phyloP scores from a whole-genome alignment of 2,113 vertebrate genomes.

The Prietella phreatophila region DNA sequence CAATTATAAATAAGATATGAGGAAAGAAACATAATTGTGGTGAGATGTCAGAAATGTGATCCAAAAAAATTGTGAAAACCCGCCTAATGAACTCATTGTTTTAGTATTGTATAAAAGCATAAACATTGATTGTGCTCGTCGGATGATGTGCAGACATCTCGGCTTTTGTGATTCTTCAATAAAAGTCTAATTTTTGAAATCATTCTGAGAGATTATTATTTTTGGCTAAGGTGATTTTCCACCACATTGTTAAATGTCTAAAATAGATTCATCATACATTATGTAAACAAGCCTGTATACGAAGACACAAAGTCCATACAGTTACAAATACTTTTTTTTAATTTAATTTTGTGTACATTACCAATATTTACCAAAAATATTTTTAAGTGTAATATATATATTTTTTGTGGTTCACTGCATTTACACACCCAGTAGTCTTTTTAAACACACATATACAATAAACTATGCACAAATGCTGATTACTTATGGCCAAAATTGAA shows the following conservation, averaged over 20 bases:
- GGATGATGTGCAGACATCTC: no score
- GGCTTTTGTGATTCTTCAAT: no score
- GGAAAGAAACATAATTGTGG: no score
- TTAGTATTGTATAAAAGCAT: no score
- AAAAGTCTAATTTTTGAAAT: no score
- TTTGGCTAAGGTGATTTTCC: no score
- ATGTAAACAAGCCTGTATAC: neutral
- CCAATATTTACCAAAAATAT: neutral
- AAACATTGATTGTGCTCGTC: no score
- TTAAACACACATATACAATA: neutral
- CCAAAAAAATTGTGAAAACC: no score
- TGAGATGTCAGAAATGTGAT: no score
- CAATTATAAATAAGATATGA: no score
- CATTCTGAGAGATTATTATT: no score
- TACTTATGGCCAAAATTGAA: neutral
- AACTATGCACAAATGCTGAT: neutral
- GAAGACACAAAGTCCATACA: neutral
- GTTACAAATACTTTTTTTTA: neutral
- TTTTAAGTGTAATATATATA: neutral
- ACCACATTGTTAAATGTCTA: neutral
- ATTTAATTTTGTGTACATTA: neutral
- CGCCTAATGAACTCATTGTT: no score
- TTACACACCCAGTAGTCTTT: neutral
- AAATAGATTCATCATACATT: neutral
- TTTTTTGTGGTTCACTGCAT: neutral